Evolutionary conservation across 1,140 invertebrate species (phyloP), one percentile per base, ranked within the genome.

Genomic region (Drosophila pectinifera): DNA sequence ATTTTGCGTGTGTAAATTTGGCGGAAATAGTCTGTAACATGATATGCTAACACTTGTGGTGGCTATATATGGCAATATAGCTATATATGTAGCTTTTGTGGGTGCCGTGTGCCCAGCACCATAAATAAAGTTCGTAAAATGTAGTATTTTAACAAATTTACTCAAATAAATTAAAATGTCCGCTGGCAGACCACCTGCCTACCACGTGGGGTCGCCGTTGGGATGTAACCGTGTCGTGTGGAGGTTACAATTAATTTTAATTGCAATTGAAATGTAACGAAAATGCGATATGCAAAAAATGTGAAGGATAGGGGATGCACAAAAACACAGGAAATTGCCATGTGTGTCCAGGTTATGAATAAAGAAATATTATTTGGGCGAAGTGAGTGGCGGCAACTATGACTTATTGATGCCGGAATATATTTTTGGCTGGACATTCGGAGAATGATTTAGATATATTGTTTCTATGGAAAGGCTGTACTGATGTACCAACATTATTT

Each of bases 1-100:
- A 89, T 89, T 89, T 89, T 89, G 85, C 84, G 84, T 89, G 84
- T 89, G 84, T 78, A 89, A 89, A 89, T 89, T 89, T 89, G 84
- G 84, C 85, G 84, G 84, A 89, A 90, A 84, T 89, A 89, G 85
- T 84, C 80, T 84, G 84, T 90, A 89, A 89, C 80, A 89, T 89
- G 85, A 89, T 90, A 89, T 84, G 80, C 84, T 73, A 89, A 80
- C 84, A 89, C 85, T 89, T 89, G 84, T 78, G 83, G 70, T 67
- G 39, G 48, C n/a, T 24, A 36, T 16, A 51, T 28, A 16, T 46
- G 0, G 3, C 14, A 13, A 18, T 18, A 18, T 22, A 34, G 11
- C 20, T 10, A 16, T 5, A 11, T 5, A 22, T 22, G n/a, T n/a
- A n/a, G n/a, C n/a, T 8, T 38, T 28, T 39, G 26, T 20, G 55